Percentiles rank a stretch among this genome's conserved stretches.
These are phyloP conservation scores for Meloe dianella DNA, from an alignment of 2,888 invertebrate genomes.

Conservation along the genomic window DNA sequence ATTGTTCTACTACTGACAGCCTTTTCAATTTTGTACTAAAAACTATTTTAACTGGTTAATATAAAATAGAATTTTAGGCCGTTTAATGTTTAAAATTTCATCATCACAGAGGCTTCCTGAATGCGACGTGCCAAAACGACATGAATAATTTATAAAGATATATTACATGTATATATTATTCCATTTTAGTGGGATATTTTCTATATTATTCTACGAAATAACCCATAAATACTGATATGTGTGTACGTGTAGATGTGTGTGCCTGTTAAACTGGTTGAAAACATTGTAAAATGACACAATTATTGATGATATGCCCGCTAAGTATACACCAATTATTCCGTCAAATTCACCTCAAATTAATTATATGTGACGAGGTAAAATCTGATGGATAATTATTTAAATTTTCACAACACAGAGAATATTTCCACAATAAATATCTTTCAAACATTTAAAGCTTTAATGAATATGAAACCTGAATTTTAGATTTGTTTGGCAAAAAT, in stretches of 20 bases:
- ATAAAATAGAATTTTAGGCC: conserved; percentile 44
- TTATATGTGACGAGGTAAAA: neutral
- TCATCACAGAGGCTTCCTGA: conserved; percentile 46
- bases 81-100: conserved; percentile 43
- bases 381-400: conserved; percentile 6
- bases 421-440: neutral
- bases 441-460: conserved; percentile 9
- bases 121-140: conserved; percentile 39
- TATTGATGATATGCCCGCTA: neutral
- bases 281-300: conserved; percentile 33
- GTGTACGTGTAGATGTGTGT: conserved; percentile 14
- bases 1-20: neutral
- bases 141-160: conserved; percentile 36
- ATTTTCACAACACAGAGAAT: conserved; percentile 5
- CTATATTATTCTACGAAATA: conserved; percentile 13
- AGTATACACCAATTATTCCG: conserved; percentile 5
- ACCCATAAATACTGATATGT: conserved; percentile 40
- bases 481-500: conserved; percentile 55
- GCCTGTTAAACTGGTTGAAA: conserved; percentile 10
- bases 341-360: neutral
- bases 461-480: conserved; percentile 21
- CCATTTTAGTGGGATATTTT: conserved; percentile 12
- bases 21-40: conserved; percentile 21
- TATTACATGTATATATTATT: conserved; percentile 16
- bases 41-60: conserved; percentile 41